phyloP scores from a whole-genome alignment of 2,113 vertebrate genomes.

The Pelmatolapia mariae region DNA sequence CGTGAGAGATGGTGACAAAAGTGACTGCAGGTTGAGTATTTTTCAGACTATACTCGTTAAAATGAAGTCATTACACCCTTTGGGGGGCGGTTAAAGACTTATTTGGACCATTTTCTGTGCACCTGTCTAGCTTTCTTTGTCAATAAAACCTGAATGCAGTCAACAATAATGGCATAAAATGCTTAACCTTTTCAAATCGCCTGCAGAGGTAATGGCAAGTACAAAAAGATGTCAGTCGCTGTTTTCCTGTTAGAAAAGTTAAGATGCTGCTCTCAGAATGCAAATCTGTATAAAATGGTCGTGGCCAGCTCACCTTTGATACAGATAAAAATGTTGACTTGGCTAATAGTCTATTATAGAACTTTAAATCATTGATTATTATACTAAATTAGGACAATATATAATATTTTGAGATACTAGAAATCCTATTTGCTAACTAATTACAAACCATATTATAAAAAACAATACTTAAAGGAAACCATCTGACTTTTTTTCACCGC shows the following conservation, averaged over 20 bases:
- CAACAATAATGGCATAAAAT: background rate
- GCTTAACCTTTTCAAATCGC: background rate
- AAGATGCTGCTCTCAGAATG: background rate
- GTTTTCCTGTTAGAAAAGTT: background rate
- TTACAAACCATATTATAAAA: background rate
- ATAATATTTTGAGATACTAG: background rate
- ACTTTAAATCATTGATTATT: background rate
- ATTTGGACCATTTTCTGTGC: background rate
- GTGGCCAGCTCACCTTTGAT: background rate
- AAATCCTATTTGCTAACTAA: background rate
- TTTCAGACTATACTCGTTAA: background rate
- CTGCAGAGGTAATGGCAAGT: background rate
- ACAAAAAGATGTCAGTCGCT: background rate
- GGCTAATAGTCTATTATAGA: background rate
- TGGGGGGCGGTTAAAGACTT: rapidly evolving
- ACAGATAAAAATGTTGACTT: background rate
- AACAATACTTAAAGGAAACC: background rate
- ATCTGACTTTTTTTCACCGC: background rate
- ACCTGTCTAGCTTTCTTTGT: background rate
- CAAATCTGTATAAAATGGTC: background rate
- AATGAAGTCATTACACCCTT: background rate
- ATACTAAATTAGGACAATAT: background rate
- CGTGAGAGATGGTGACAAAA: background rate
- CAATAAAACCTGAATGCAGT: background rate
- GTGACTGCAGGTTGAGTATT: background rate